Evolutionary conservation across 2,797 vertebrate genomes (phyloP).

Genomic region (Esox lucius): DNA sequence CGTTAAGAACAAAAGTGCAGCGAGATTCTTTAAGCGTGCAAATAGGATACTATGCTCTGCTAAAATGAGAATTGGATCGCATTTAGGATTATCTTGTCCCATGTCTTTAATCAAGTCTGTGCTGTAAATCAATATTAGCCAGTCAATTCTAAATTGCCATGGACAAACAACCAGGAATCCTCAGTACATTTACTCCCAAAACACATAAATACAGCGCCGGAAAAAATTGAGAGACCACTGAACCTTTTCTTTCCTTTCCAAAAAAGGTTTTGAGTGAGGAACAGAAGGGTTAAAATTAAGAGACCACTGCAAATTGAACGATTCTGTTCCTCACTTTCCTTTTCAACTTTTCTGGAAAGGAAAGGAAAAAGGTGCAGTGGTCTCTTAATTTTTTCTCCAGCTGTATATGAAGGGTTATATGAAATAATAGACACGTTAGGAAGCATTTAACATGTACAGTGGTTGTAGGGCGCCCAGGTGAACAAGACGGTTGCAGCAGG

Average conservation of each 20-base stretch:
- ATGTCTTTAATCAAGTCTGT: neutral
- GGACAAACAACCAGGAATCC: neutral
- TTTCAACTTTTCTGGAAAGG: no score
- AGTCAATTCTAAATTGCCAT: neutral
- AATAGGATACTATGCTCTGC: conserved; percentile 29
- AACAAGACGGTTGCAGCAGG: neutral
- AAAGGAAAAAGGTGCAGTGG: no score
- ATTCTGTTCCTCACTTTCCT: no score
- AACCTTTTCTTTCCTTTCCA: no score
- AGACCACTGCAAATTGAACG: no score
- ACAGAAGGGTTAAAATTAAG: no score
- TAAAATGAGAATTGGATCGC: neutral
- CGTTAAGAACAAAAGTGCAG: conserved; percentile 50
- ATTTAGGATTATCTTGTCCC: neutral
- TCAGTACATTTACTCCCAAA: neutral
- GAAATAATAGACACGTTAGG: neutral
- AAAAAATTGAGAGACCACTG: no score
- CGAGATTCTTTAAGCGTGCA: conserved; percentile 35
- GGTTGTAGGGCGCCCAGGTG: neutral
- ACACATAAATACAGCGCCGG: neutral
- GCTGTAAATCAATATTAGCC: neutral
- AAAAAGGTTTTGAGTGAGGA: no score
- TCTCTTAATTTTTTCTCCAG: no score
- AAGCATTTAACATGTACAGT: neutral
- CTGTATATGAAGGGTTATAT: no score